Conservation (phyloP, 2,888 invertebrate genomes). For the Listrodromus nycthemerus region DNA sequence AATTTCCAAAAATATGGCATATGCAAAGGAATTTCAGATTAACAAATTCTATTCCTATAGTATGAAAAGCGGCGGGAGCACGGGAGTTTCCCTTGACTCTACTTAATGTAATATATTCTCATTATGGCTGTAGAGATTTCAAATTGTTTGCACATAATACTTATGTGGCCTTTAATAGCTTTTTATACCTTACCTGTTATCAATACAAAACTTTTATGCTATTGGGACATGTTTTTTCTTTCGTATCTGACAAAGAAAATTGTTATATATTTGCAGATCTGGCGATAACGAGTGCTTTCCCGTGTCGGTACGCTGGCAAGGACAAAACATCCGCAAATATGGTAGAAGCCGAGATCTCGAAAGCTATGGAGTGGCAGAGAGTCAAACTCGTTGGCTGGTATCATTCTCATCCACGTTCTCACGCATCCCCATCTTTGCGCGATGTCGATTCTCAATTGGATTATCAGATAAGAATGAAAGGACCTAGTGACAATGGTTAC, state of each 20-base stretch:
- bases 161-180: too few relatives aligned
- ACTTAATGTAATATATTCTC: too few relatives aligned
- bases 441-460: constrained; percentile 97
- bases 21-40: too few relatives aligned
- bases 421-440: constrained; percentile 93
- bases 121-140: too few relatives aligned
- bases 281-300: constrained; percentile 94
- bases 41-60: too few relatives aligned
- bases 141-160: too few relatives aligned
- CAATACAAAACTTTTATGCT: background rate
- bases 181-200: too few relatives aligned
- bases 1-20: too few relatives aligned
- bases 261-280: constrained; percentile 88
- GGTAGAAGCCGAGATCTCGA: constrained; percentile 93
- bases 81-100: too few relatives aligned
- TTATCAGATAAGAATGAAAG: constrained; percentile 97
- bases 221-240: background rate
- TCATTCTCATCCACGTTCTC: constrained; percentile 96
- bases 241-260: background rate
- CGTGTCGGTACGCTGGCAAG: constrained; percentile 92
- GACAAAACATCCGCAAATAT: constrained; percentile 91
- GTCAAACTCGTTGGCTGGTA: constrained; percentile 97
- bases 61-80: too few relatives aligned
- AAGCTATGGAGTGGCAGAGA: constrained; percentile 92
- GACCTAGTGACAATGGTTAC: constrained; percentile 95